A percentile compares a stretch with the other conserved stretches of the same genome.
phyloP scores from a whole-genome alignment of 2,113 vertebrate species.

The Nesoenas mayeri region DNA sequence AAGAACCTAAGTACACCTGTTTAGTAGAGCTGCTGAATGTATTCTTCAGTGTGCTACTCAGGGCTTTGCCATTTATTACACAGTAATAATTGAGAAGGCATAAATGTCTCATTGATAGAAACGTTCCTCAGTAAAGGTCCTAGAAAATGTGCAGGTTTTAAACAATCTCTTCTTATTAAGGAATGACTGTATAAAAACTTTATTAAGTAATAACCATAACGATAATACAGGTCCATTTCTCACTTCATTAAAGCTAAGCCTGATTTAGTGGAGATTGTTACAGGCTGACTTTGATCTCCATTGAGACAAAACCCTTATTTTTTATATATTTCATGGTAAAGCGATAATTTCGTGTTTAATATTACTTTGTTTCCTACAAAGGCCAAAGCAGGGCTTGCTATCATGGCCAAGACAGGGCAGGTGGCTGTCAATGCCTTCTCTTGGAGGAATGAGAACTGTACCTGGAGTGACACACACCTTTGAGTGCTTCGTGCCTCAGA shows the following conservation, averaged over 20 bases:
- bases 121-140: background rate
- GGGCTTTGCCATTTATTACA: background rate
- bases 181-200: background rate
- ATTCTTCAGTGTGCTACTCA: background rate
- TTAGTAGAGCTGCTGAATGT: background rate
- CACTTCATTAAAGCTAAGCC: background rate
- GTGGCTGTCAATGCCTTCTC: background rate
- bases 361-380: background rate
- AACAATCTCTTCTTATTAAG: background rate
- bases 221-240: background rate
- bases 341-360: background rate
- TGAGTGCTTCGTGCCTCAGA: background rate
- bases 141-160: background rate
- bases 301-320: background rate
- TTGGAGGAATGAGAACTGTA: background rate
- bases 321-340: background rate
- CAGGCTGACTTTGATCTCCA: background rate
- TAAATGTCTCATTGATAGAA: background rate
- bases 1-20: background rate
- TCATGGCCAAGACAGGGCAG: background rate
- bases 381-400: background rate
- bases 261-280: background rate
- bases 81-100: background rate
- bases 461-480: background rate
- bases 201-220: background rate